These are phyloP conservation scores for Campaea margaritaria DNA, from an alignment of 2,888 invertebrate species.

Conservation along the genomic window DNA sequence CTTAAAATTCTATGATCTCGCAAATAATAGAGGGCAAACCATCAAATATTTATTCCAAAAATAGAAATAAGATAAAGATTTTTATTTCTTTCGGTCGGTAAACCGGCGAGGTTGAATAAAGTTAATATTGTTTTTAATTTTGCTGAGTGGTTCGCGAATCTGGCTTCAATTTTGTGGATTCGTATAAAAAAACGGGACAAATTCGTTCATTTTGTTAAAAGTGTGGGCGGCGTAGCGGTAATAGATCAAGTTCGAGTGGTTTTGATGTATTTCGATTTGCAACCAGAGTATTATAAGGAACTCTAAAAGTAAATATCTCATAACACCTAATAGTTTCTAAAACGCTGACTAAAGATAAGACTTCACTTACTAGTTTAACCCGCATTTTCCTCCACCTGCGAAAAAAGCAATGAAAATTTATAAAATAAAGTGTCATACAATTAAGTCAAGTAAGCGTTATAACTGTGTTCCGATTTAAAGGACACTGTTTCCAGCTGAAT, in stretches of 20 bases:
- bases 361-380: too few relatives aligned
- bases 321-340: too few relatives aligned
- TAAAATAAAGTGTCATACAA: too few relatives aligned
- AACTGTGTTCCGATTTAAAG: too few relatives aligned
- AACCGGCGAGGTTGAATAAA: slow-evolving; percentile 30
- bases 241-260: slow-evolving; percentile 25
- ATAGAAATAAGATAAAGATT: slow-evolving; percentile 14
- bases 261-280: slow-evolving; percentile 15
- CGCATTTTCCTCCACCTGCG: too few relatives aligned
- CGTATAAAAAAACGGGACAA: slow-evolving; percentile 34
- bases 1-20: too few relatives aligned
- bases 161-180: slow-evolving; percentile 38
- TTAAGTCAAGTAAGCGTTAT: too few relatives aligned
- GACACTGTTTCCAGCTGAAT: too few relatives aligned
- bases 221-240: slow-evolving; percentile 25
- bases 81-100: slow-evolving; percentile 23
- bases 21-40: background rate
- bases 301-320: too few relatives aligned
- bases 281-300: too few relatives aligned
- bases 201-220: slow-evolving; percentile 39
- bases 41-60: background rate
- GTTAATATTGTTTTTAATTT: slow-evolving; percentile 45
- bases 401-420: too few relatives aligned
- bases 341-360: too few relatives aligned
- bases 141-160: slow-evolving; percentile 40